A percentile compares a stretch with the other conserved stretches of the same genome.
These are phyloP conservation scores for Abscondita cerata DNA, from an alignment of 2,888 invertebrate species.

Conservation along the genomic window DNA sequence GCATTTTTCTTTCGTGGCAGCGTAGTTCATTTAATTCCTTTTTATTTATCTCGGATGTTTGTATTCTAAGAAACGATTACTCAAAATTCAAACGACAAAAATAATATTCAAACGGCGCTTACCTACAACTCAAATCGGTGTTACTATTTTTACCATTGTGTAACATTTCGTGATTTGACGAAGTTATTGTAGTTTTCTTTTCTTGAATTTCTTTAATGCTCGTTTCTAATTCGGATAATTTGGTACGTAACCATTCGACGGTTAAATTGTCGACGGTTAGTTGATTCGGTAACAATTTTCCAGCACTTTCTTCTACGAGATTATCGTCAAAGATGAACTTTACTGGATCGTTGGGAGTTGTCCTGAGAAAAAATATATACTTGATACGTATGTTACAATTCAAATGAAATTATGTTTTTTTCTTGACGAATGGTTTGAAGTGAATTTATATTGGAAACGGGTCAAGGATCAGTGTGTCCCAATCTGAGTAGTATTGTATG, in stretches of 20 bases:
- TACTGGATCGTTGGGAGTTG: constrained; percentile 77
- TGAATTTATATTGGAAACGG: no score
- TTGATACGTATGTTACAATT: no score
- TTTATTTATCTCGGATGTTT: constrained; percentile 48
- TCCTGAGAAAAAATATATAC: constrained; percentile 68
- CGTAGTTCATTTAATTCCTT: constrained; percentile 82
- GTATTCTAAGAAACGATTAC: constrained; percentile 17
- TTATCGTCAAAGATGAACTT: constrained; percentile 87
- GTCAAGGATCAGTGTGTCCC: no score
- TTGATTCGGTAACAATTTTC: constrained; percentile 85
- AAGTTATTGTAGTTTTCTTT: constrained; percentile 57
- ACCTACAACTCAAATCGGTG: constrained; percentile 53
- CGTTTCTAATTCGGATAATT: constrained; percentile 78
- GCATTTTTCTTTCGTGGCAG: constrained; percentile 84
- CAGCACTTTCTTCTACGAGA: constrained; percentile 87
- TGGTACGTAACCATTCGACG: constrained; percentile 85
- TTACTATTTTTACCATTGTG: constrained; percentile 53
- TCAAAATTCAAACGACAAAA: no score
- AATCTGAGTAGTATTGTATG: no score
- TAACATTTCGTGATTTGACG: constrained; percentile 45
- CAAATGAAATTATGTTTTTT: no score
- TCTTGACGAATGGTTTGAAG: no score
- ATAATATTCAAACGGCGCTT: no score
- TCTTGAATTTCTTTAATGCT: constrained; percentile 81
- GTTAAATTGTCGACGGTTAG: constrained; percentile 93